These are phyloP conservation scores for human (Homo sapiens) DNA, from an alignment of 2,113 vertebrate genomes.

Conservation along the genomic window GRCh38 chr13:33522001-33522500, in stretches of 20 bases:
- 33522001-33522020: constrained; percentile 42
- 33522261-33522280: background rate
- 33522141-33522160: background rate
- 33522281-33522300: too few species aligned
- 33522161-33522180: background rate
- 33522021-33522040: background rate
- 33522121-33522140: background rate
- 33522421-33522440: background rate
- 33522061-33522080: background rate
- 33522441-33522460: background rate
- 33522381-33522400: background rate
- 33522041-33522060: background rate
- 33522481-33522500: background rate
- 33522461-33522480: background rate
- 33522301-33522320: too few species aligned
- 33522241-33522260: background rate
- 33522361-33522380: background rate
- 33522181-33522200: background rate
- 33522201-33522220: background rate
- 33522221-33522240: background rate
- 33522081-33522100: background rate
- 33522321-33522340: background rate
- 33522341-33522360: background rate
- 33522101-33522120: background rate
- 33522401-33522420: background rate